Evolutionary conservation across 1,140 invertebrate species (phyloP).

Genomic region (Aricia agestis): DNA sequence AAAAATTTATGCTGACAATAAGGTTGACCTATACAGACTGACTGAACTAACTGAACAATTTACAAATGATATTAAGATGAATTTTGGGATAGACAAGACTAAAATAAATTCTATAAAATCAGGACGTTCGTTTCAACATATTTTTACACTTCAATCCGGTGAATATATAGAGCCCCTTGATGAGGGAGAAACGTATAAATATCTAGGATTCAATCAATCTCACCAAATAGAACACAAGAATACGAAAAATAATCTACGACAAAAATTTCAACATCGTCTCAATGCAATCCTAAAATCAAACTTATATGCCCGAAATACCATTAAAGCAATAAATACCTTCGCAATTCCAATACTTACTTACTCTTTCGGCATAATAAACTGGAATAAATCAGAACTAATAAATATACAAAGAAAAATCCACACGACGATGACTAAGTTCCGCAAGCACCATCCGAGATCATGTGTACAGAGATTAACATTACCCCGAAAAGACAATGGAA

Average conservation of each 20-base stretch:
- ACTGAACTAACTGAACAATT: no score
- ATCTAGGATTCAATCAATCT: slow-evolving; percentile 5
- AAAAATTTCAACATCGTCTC: not conserved
- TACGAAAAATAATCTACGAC: not conserved
- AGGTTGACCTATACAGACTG: slow-evolving; percentile 12
- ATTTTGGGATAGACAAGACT: slow-evolving; percentile 11
- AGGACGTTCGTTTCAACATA: not conserved
- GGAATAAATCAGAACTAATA: no score
- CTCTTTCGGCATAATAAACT: no score
- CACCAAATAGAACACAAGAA: not conserved
- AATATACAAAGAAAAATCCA: no score
- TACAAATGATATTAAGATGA: slow-evolving; percentile 25
- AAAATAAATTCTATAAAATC: not conserved
- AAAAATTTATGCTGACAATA: slow-evolving; percentile 19
- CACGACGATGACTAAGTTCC: no score
- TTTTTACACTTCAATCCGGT: no score
- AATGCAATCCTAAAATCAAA: not conserved
- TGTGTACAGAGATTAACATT: no score
- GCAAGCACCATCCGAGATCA: no score
- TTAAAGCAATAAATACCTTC: not conserved
- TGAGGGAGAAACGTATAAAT: slow-evolving; percentile 7
- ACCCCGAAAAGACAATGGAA: not conserved
- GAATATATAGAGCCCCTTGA: slow-evolving; percentile 2
- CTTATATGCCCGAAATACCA: not conserved
- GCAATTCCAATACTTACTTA: no score